A percentile compares a stretch with the other conserved stretches of the same genome.
Conservation (phyloP, 2,113 vertebrate species). For the Toxotes jaculatrix region DNA sequence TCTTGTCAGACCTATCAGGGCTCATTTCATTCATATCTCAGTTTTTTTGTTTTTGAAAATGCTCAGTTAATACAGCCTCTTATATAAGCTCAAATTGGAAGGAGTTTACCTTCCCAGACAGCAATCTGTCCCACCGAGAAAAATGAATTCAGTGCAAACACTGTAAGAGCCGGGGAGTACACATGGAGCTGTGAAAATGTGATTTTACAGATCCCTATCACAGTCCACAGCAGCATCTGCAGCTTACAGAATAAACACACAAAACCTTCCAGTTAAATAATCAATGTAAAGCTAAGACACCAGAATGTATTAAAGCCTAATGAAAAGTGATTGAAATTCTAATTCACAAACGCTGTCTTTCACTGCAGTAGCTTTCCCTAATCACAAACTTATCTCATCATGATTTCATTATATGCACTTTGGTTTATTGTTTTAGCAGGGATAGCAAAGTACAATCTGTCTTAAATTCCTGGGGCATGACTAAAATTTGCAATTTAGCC, state of each 20-base stretch:
- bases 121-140: background rate
- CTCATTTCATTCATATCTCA: background rate
- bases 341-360: background rate
- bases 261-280: background rate
- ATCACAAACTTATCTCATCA: background rate
- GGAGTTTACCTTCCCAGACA: background rate
- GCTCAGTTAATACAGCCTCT: background rate
- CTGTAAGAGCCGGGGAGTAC: background rate
- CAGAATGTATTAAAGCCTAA: background rate
- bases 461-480: conserved; percentile 52
- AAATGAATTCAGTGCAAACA: background rate
- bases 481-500: conserved; percentile 25
- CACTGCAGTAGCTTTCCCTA: background rate
- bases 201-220: background rate
- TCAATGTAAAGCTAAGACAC: background rate
- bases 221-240: background rate
- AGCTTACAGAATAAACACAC: background rate
- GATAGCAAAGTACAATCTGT: conserved; percentile 13
- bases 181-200: background rate
- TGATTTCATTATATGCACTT: background rate
- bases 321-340: background rate
- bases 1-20: conserved; percentile 7
- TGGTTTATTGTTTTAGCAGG: conserved; percentile 31
- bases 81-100: background rate
- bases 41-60: conserved; percentile 4